These are phyloP conservation scores for Volucella bombylans DNA, from an alignment of 2,888 invertebrate genomes.

Conservation along the genomic window DNA sequence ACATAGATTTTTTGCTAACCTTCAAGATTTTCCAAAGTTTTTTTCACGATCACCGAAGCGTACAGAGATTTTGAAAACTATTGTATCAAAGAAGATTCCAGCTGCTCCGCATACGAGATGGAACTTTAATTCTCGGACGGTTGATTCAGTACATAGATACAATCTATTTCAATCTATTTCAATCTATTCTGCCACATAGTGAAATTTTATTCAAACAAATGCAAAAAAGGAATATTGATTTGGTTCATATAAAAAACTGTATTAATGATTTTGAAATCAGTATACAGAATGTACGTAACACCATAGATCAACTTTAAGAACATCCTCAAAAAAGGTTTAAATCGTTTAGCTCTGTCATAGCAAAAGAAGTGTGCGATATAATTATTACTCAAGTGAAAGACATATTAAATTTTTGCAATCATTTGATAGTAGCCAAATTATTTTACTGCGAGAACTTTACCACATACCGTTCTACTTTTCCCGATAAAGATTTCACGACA, in stretches of 20 bases:
- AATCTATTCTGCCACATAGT: too few species aligned
- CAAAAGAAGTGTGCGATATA: constrained; percentile 14
- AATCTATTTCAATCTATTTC: too few species aligned
- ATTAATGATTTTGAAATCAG: too few species aligned
- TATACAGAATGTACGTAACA: too few species aligned
- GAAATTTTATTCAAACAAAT: too few species aligned
- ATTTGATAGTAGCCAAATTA: constrained; percentile 24
- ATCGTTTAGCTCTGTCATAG: not conserved
- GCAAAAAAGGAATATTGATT: too few species aligned
- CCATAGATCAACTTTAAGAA: too few species aligned
- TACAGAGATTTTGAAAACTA: constrained; percentile 17
- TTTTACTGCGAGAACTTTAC: constrained; percentile 24
- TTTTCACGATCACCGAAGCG: constrained; percentile 31
- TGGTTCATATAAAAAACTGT: too few species aligned
- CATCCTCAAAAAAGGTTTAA: too few species aligned
- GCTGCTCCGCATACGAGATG: constrained; percentile 16
- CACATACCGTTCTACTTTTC: constrained; percentile 22
- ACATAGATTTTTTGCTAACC: too few species aligned
- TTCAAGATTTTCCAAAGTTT: not conserved
- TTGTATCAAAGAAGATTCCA: constrained; percentile 33
- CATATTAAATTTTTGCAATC: constrained; percentile 21
- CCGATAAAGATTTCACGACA: too few species aligned
- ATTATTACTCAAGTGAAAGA: constrained; percentile 22
- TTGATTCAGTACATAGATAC: too few species aligned
- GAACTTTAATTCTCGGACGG: not conserved